Base-by-base conservation (phyloP, 2,888 invertebrate genomes). In the Hypercompe scribonia region DNA sequence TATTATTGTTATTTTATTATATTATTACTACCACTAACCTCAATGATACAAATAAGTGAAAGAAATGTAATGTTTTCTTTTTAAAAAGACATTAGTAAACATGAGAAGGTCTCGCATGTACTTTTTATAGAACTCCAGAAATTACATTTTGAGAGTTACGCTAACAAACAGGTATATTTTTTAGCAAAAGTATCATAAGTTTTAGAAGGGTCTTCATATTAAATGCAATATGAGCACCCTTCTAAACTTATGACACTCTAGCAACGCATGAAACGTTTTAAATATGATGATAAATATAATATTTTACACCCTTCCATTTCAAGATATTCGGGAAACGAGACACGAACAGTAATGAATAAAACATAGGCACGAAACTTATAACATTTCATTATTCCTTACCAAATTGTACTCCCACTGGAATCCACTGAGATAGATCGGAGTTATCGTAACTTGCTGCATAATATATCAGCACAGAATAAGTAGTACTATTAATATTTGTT, bases 341-440 rank as follows among this genome's bases (percentile, higher is more conserved):
- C 72, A 71, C 54, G 75, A 75, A 46, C 46, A 69, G 66, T 80
- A 75, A 80, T 89, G 88, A 91, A 91, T 90, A 89, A 90, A 87
- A 90, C 83, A 90, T 89, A 69, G 31, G 72, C 74, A 76, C 68
- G 78, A 84, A 90, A 90, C 81, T 89, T 88, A 86, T 81, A 88
- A 66, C 73, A 86, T 90, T 91, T 91, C 89, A 91, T 91, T 92
- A 91, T 90, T 89, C 89, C 85, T 80, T 78, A 77, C 84, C 87
- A 91, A 90, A 91, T 90, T 90, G 84, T 84, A 81, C 83, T 89
- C 90, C 87, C 90, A 18, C n/a, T 73, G 85, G 90, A 84, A 74
- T 80, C 68, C 68, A 58, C 65, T 71, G 81, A 80, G 86, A 87
- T 86, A 87, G 86, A 89, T 89, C 85, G 87, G 86, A 87, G 84